Base-by-base conservation (phyloP, 1,140 invertebrate genomes). In the Coptotermes formosanus region DNA sequence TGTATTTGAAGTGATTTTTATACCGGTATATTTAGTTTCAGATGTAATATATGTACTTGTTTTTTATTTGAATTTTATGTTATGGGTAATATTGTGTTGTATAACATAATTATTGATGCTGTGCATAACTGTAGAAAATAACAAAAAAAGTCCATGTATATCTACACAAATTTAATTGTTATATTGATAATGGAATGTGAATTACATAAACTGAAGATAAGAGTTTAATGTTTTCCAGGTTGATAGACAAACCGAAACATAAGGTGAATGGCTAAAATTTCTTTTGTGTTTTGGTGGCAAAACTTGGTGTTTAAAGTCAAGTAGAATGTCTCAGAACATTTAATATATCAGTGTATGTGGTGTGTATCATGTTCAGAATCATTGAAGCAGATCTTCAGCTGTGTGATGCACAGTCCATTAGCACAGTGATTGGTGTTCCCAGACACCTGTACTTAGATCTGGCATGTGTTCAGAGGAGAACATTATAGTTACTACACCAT, bases 1-100 rank as follows among this genome's bases (percentile, higher is more conserved):
- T 86, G 86, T 86, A 86, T 83, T n/a, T 86, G 48, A 52, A 83
- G 82, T 83, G 83, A 69, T 86, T 86, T 86, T 86, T 86, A 86
- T 86, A 86, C 59, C 83, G 86, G 82, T 86, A 86, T 86, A 30
- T 86, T 86, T 86, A 86, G 85, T 86, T 86, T 48, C 82, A 86
- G 82, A 82, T 82, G 75, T 48, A 82, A 82, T 86, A 86, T 86
- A 86, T 82, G 82, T 86, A 82, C 45, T 81, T 86, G 75, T 82
- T 86, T 82, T 86, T 86, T 86, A 82, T 82, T 86, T 86, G 85
- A 82, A 48, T 69, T 82, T 52, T 82, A 86, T 81, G 82, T 86
- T 86, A 86, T 86, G 85, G 75, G 75, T 86, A 45, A 86, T 86
- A 86, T 86, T 84, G 45, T 86, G 82, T 86, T 81, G 85, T 86